phyloP scores from a whole-genome alignment of 2,888 invertebrate genomes.

The Lycocerus yunnanus region DNA sequence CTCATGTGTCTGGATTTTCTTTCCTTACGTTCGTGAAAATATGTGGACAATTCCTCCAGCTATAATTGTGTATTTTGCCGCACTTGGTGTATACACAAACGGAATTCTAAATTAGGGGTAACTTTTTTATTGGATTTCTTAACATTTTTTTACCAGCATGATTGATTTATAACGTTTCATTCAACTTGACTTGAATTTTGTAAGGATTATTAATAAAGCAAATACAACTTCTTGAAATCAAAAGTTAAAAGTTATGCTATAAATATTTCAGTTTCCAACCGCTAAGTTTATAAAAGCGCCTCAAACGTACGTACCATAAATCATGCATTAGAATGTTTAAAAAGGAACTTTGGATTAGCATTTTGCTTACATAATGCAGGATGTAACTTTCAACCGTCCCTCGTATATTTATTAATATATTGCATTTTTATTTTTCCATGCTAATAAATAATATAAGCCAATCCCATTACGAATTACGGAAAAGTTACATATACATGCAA shows the following conservation, averaged over 20 bases:
- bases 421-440: neutral
- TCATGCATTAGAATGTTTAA: neutral
- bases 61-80: slow-evolving; percentile 30
- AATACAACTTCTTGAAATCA: neutral
- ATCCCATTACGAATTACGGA: no score
- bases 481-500: no score
- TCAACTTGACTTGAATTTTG: neutral
- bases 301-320: neutral
- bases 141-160: neutral
- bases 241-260: neutral
- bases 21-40: slow-evolving; percentile 13
- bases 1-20: slow-evolving; percentile 2
- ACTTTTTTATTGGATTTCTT: slow-evolving; percentile 5
- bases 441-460: no score
- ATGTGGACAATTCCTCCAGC: slow-evolving; percentile 12
- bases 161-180: neutral
- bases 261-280: neutral
- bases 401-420: neutral
- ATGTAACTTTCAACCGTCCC: neutral
- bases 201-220: neutral
- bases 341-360: neutral
- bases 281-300: neutral
- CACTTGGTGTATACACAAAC: slow-evolving; percentile 31
- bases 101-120: slow-evolving; percentile 30
- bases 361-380: neutral